A percentile compares a stretch with the other conserved stretches of the same genome.
These are phyloP conservation scores for Paramormyrops kingsleyae DNA, from an alignment of 2,113 vertebrate genomes.

Conservation along the genomic window DNA sequence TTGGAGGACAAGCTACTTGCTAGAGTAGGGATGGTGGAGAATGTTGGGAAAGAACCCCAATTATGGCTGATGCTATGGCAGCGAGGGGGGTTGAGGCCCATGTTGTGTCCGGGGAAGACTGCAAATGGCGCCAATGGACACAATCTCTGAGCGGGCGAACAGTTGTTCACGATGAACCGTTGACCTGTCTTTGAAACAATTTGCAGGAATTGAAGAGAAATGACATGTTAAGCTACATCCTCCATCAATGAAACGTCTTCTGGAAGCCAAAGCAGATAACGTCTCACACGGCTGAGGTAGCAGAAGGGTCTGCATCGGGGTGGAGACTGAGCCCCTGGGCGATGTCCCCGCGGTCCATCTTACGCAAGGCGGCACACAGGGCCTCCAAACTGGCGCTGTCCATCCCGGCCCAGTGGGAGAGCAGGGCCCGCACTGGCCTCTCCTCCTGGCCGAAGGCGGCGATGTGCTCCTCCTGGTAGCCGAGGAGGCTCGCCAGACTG, in stretches of 20 bases:
- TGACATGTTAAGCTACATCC: not conserved
- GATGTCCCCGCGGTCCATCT: constrained; percentile 66
- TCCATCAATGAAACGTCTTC: not conserved
- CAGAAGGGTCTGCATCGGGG: constrained; percentile 53
- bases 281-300: constrained; percentile 69
- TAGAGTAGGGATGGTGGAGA: not conserved
- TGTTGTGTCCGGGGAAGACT: not conserved
- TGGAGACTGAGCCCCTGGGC: constrained; percentile 62
- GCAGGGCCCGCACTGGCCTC: constrained; percentile 55
- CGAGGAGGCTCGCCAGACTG: constrained; percentile 64
- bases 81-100: not conserved
- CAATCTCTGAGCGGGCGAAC: not conserved
- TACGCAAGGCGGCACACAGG: constrained; percentile 62
- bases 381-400: constrained; percentile 64
- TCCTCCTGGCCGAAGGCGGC: constrained; percentile 63
- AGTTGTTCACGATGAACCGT: not conserved
- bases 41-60: not conserved
- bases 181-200: not conserved
- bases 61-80: not conserved
- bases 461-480: constrained; percentile 69
- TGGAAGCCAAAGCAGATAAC: not conserved
- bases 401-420: constrained; percentile 62
- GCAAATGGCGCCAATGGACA: not conserved
- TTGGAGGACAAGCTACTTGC: not conserved
- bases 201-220: not conserved